Base-by-base conservation (phyloP, 1,140 invertebrate species). In the Pteromalus puparum region DNA sequence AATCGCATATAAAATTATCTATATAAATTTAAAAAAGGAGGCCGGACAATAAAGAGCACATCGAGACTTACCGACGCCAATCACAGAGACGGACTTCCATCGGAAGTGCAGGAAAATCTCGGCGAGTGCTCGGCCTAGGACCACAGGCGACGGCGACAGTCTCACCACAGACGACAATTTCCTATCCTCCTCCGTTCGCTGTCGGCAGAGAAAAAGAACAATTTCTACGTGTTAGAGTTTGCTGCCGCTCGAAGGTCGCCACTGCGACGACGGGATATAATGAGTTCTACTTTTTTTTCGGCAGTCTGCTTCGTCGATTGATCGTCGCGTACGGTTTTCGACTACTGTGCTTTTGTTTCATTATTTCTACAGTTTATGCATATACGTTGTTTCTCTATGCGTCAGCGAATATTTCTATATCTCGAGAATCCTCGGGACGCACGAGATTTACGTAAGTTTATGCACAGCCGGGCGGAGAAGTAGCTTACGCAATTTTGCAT, bases 51-150 rank as follows among this genome's bases (percentile, higher is more conserved):
- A 30, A 30, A 4, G 26, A 13, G 26, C 26, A 70, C 7, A n/a
- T 5, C 2, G 61, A 30, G 38, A 87, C 87, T 90, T 88, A 93
- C 92, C 92, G 73, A 90, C 90, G 78, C 90, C 88, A 78, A 93
- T 89, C 21, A 93, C 78, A 9, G 89, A 88, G 30, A 90, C 91
- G 0, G 91, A 89, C 85, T 91, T 93, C 92, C 92, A 93, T 80
- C 89, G 88, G 81, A 93, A 90, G 48, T 91, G 90, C 83, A 90
- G 86, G 88, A 93, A 90, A 86, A 93, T 90, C 87, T 92, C 88
- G 1, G 90, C 87, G 28, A 92, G 73, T 7, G 91, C 89, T 81
- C 91, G 89, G 30, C 91, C 91, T 72, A 93, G 85, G 34, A 89
- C 89, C 34, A 91, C 90, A 18, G 92, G 87, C 18, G 92, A 92